Evolutionary conservation across 1,140 invertebrate species (phyloP).

Genomic region (Orussus abietinus): DNA sequence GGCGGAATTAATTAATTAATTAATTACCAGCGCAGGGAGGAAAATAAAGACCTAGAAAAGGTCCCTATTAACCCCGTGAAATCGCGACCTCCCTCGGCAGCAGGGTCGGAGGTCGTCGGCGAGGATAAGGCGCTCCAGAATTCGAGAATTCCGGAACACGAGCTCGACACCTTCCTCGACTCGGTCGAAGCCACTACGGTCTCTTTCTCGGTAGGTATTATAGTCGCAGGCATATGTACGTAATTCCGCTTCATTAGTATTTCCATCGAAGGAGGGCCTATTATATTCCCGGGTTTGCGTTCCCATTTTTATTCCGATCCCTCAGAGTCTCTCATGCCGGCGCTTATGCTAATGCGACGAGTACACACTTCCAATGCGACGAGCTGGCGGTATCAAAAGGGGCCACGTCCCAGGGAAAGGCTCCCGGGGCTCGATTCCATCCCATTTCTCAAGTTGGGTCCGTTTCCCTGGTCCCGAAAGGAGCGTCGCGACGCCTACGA

Average conservation of each 20-base stretch:
- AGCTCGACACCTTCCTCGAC: no score
- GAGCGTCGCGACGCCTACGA: slow-evolving; percentile 5
- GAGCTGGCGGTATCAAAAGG: slow-evolving; percentile 26
- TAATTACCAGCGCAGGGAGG: no score
- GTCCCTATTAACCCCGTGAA: no score
- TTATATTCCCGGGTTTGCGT: slow-evolving; percentile 44
- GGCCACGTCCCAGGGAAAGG: slow-evolving; percentile 18
- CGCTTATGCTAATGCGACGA: slow-evolving; percentile 25
- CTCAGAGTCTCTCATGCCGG: slow-evolving; percentile 10
- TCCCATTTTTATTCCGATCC: slow-evolving; percentile 42
- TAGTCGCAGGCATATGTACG: no score
- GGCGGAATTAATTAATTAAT: no score
- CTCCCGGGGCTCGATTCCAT: not conserved
- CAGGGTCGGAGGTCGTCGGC: no score
- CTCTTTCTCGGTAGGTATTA: no score
- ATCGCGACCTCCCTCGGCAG: no score
- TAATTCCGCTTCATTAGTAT: slow-evolving; percentile 44
- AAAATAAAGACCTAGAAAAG: no score
- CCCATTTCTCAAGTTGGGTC: not conserved
- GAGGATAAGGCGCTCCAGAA: no score
- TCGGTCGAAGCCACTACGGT: no score
- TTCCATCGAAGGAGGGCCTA: slow-evolving; percentile 33
- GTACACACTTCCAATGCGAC: slow-evolving; percentile 24
- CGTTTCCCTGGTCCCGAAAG: not conserved
- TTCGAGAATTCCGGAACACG: no score